Base-by-base conservation (phyloP, 2,797 vertebrate genomes). In the Molossus alvarezi region DNA sequence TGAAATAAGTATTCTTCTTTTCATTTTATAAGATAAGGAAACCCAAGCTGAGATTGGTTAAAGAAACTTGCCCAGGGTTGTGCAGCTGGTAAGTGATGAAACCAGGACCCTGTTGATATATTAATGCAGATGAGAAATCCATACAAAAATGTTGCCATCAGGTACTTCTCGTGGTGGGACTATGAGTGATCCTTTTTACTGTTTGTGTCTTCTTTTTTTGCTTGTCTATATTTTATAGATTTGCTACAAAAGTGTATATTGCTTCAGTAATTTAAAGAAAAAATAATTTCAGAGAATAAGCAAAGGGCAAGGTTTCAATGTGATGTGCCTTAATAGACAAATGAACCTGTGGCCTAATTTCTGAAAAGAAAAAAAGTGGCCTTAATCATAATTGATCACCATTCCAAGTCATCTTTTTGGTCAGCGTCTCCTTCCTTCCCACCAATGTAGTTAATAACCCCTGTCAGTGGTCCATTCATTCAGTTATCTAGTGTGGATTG, bases 331-430 rank as follows among this genome's bases (percentile, higher is more conserved):
- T 86, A 51, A 21, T 7, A 95, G 81, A 73, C 58, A 84, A 71
- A 41, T 71, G 73, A 33, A 27, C 33, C 6, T 55, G 41, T 58
- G 15, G 51, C 21, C 15, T 93, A 69, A 76, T 69, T 90, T 81
- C 87, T 87, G 60, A 51, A 58, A 75, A 75, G 87, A 57, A 57
- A 85, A 86, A 88, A 88, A 71, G n/a, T 60, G 37, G n/a, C 41
- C 53, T 29, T 48, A 76, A 14, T 92, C 21, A 69, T 67, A 57
- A 41, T 29, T 72, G 87, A 84, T 73, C 51, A 51, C 73, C 73
- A 79, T 89, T 79, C 41, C 29, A 72, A 51, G 62, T 90, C 10
- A 82, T 60, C 6, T 71, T 75, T 90, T 75, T 33, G 15, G n/a
- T 53, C n/a, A 75, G 41, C 12, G 33, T 11, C 27, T 4, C 53